Evolutionary conservation across 2,113 vertebrate genomes (phyloP).

Genomic region (Calypte anna): DNA sequence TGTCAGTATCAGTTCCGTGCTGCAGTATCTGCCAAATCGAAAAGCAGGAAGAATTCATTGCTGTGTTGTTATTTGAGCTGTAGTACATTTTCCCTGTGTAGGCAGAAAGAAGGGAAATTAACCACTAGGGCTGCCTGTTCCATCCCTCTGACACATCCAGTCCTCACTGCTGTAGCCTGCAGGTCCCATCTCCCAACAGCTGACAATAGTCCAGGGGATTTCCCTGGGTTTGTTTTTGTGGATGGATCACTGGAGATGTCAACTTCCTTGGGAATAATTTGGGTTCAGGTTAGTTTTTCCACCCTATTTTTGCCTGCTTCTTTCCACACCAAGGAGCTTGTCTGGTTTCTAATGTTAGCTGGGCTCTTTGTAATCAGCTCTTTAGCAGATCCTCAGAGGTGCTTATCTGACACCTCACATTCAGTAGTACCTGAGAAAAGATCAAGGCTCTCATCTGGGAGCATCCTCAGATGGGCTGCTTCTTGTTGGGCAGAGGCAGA

Average conservation of each 20-base stretch:
- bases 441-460: background rate
- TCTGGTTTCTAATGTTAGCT: background rate
- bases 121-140: background rate
- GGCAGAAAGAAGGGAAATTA: background rate
- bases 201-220: background rate
- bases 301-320: background rate
- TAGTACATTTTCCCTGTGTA: background rate
- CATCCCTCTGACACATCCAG: background rate
- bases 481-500: background rate
- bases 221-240: background rate
- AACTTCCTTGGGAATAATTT: background rate
- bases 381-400: background rate
- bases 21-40: background rate
- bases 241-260: background rate
- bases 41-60: background rate
- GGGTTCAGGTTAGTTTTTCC: background rate
- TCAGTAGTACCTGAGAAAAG: background rate
- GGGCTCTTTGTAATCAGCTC: background rate
- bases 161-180: background rate
- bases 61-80: background rate
- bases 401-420: background rate
- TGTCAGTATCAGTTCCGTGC: background rate
- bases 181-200: background rate
- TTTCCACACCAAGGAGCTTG: background rate
- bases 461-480: background rate